A percentile compares a stretch with the other conserved stretches of the same genome.
These are phyloP conservation scores for Cotesia vestalis DNA, from an alignment of 1,140 invertebrate genomes.

Conservation along the genomic window DNA sequence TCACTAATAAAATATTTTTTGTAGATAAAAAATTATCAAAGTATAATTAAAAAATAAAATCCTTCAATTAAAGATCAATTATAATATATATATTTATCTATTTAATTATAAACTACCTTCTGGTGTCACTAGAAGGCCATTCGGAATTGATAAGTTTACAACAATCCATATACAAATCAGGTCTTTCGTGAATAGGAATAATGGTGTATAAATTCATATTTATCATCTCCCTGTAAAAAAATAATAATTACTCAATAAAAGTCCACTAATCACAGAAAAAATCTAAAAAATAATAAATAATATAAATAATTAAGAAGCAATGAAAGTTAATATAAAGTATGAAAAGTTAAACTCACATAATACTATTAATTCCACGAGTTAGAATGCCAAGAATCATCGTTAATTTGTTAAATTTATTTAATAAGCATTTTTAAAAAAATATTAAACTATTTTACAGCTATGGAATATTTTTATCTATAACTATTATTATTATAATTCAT, in stretches of 20 bases:
- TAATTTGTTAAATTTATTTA: no score
- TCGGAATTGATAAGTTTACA: conserved; percentile 80
- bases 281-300: background rate
- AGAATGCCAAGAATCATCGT: background rate
- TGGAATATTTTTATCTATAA: no score
- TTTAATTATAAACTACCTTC: conserved; percentile 62
- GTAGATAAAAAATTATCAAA: conserved; percentile 12
- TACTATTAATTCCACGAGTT: conserved; percentile 1
- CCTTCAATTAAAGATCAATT: no score
- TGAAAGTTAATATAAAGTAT: background rate
- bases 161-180: conserved; percentile 73
- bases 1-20: no score
- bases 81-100: background rate
- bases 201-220: conserved; percentile 62
- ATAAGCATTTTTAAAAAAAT: no score
- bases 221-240: conserved; percentile 45
- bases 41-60: conserved; percentile 1
- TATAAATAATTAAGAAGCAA: background rate
- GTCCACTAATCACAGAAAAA: background rate
- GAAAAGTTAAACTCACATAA: conserved; percentile 4
- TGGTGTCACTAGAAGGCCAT: conserved; percentile 80
- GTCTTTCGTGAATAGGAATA: conserved; percentile 74
- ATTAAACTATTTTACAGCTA: no score
- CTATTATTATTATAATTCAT: no score
- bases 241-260: conserved; percentile 7